Conservation (phyloP, 2,113 vertebrate species). For the Cheirogaleus medius region DNA sequence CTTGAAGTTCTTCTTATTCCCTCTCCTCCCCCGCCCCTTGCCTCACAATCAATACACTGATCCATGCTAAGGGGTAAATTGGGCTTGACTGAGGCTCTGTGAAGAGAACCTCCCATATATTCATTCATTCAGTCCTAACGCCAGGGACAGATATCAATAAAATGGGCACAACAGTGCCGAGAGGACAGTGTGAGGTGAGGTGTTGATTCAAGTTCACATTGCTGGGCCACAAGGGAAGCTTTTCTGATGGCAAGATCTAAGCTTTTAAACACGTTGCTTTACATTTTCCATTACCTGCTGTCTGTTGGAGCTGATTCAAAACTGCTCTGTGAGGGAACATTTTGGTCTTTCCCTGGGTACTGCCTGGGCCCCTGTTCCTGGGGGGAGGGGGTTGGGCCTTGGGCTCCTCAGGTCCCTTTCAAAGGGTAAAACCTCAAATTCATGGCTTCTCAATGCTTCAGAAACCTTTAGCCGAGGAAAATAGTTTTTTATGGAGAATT, state of each 20-base stretch:
- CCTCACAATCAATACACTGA: background rate
- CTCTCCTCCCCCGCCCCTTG: background rate
- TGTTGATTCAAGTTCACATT: background rate
- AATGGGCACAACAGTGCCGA: background rate
- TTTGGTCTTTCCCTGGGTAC: background rate
- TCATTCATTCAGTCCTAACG: background rate
- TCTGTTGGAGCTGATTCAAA: background rate
- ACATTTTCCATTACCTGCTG: background rate
- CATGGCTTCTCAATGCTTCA: background rate
- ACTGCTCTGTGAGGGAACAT: background rate
- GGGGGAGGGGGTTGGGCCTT: background rate
- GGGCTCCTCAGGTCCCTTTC: background rate
- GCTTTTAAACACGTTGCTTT: background rate
- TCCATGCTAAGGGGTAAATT: background rate
- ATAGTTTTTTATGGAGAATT: constrained; percentile 43
- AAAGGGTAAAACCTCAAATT: background rate
- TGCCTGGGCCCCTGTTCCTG: background rate
- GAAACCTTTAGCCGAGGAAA: constrained; percentile 27
- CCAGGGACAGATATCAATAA: background rate
- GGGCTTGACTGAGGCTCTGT: background rate
- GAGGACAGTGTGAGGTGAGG: background rate
- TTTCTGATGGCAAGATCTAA: background rate
- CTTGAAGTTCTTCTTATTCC: background rate
- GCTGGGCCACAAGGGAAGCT: background rate
- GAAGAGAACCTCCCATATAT: background rate